Base-by-base conservation (phyloP, 2,888 invertebrate genomes). In the Chymomyza caudatula region DNA sequence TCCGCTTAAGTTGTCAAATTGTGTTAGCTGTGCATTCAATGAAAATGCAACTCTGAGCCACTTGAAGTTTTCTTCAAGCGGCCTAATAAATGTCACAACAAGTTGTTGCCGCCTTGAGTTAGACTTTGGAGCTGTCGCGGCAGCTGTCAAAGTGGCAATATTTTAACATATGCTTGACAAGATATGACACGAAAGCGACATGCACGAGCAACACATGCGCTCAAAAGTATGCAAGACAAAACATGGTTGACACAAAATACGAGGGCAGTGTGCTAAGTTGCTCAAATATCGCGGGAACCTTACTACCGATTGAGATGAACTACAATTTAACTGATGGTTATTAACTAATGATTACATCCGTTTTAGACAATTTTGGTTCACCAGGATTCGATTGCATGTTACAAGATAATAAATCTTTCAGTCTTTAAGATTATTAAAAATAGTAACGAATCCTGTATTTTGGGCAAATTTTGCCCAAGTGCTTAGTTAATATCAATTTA, bases 1-100 rank as follows among this genome's bases (percentile, higher is more conserved):
- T 76, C 58, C 75, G 73, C 75, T 76, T 70, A 74, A 70, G 69
- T 74, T 78, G 77, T 78, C 78, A 78, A 73, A 73, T 78, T 74
- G 73, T 73, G 71, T 71, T 72, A 59, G 52, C 74, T 69, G 69
- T 70, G 47, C 47, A 47, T 47, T 47, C 47, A 13, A 13, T 19
- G 47, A 5, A 47, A 11, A 47, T 47, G 5, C 8, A 47, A 47
- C 19, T 51, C 29, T 8, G 29, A 37, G 25, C 0, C 11, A 19
- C 47, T 47, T 47, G 19, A 47, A 47, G 47, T 47, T 47, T 17
- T 17, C 29, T 37, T 8, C 29, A 37, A 11, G 29, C 47, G 47
- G 19, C 47, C 47, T 17, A 47, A 47, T 47, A 47, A 47, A 47
- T 47, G 47, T 47, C 47, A 47, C 15, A 47, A 47, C 47, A 47